These are phyloP conservation scores for Benthochromis sp. DNA, from an alignment of 2,113 vertebrate genomes.

Conservation along the genomic window DNA sequence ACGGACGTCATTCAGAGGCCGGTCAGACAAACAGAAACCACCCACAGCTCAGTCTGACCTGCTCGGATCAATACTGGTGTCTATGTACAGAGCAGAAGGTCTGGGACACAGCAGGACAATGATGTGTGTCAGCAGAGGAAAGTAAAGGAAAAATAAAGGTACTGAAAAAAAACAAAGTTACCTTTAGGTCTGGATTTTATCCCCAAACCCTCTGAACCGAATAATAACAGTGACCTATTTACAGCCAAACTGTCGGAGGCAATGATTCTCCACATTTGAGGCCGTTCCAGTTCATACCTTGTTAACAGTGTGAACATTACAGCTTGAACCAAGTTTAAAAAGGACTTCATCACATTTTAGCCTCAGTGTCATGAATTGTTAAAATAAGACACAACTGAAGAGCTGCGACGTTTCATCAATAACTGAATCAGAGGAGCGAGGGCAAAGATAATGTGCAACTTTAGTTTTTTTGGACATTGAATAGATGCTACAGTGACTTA, in stretches of 20 bases:
- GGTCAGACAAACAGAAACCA: neutral
- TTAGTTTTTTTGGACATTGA: neutral
- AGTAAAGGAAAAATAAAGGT: neutral
- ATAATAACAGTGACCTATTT: neutral
- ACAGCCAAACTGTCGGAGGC: neutral
- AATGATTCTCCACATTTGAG: neutral
- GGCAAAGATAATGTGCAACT: neutral
- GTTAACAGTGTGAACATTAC: neutral
- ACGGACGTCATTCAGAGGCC: neutral
- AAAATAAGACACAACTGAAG: neutral
- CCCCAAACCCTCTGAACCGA: neutral
- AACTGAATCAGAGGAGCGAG: neutral
- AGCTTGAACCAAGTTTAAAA: neutral
- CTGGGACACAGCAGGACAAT: neutral
- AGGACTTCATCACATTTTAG: neutral
- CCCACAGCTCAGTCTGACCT: neutral
- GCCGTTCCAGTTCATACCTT: neutral
- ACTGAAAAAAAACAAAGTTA: neutral
- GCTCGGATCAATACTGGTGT: neutral
- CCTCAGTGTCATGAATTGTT: neutral
- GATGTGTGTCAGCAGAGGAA: neutral
- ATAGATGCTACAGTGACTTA: neutral
- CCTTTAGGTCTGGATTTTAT: neutral
- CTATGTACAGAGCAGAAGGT: neutral
- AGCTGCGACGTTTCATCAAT: neutral